Percentiles rank a stretch among this genome's conserved stretches.
These are phyloP conservation scores for Anastrepha obliqua DNA, from an alignment of 1,140 invertebrate species.

Conservation along the genomic window DNA sequence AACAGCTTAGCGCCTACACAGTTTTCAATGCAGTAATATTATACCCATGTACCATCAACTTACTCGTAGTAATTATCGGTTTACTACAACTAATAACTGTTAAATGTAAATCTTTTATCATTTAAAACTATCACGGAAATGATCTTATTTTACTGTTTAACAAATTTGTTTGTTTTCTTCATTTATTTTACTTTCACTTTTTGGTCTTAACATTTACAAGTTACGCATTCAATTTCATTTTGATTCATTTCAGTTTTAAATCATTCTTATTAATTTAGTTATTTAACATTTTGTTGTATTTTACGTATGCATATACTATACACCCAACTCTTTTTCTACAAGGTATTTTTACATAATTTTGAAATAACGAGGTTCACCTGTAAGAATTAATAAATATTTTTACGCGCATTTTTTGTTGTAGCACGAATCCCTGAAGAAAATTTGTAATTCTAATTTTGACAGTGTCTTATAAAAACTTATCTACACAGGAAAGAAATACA, in stretches of 20 bases:
- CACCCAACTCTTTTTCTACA: no score
- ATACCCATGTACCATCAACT: neutral
- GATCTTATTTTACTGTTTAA: neutral
- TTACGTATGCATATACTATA: neutral
- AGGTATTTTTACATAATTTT: no score
- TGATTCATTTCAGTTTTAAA: constrained; percentile 21
- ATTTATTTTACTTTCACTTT: neutral
- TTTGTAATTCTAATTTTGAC: no score
- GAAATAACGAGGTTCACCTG: no score
- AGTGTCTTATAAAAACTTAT: no score
- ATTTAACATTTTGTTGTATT: constrained; percentile 15
- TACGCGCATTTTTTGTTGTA: no score
- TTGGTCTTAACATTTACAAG: constrained; percentile 14
- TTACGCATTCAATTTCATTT: constrained; percentile 39
- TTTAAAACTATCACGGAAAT: neutral
- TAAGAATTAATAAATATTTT: no score
- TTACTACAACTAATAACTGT: neutral
- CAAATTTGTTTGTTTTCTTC: constrained; percentile 2
- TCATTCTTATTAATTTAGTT: neutral
- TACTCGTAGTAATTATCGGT: neutral
- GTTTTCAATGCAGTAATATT: no score
- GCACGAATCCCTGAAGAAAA: no score
- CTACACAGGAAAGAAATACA: no score
- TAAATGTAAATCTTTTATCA: neutral
- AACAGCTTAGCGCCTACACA: no score